Evolutionary conservation across 2,113 vertebrate species (phyloP).

Genomic region (Bubo blakistoni): DNA sequence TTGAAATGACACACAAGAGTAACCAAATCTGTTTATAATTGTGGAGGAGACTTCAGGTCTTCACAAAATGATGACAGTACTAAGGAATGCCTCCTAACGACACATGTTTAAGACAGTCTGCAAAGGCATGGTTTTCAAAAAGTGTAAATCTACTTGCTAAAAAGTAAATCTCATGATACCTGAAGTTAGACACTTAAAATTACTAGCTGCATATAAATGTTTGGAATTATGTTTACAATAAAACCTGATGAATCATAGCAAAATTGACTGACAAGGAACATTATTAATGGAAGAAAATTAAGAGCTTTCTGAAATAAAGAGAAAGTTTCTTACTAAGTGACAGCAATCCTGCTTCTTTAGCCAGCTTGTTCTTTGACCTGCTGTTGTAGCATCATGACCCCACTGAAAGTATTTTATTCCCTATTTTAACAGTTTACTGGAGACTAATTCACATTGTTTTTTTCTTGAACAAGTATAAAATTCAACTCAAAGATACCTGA

Average conservation of each 20-base stretch:
- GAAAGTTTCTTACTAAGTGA: background rate
- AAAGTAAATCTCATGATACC: background rate
- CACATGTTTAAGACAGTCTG: background rate
- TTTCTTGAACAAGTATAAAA: background rate
- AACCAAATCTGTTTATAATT: background rate
- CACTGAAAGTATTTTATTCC: background rate
- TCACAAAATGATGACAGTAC: background rate
- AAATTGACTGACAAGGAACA: background rate
- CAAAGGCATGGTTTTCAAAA: background rate
- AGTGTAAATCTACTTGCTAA: background rate
- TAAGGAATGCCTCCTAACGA: background rate
- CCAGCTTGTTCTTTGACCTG: background rate
- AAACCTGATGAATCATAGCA: background rate
- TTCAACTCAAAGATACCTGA: background rate
- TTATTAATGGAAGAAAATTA: background rate
- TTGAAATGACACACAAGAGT: background rate
- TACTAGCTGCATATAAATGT: background rate
- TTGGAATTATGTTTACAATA: background rate
- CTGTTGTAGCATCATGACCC: background rate
- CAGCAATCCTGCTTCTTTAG: background rate
- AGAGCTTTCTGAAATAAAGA: background rate
- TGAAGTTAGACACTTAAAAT: background rate
- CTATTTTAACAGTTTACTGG: background rate
- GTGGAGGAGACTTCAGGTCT: background rate
- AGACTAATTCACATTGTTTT: background rate